Evolutionary conservation across 2,113 vertebrate genomes (phyloP), one percentile per base, ranked within the genome.

Genomic region (Pomatostomus ruficeps): DNA sequence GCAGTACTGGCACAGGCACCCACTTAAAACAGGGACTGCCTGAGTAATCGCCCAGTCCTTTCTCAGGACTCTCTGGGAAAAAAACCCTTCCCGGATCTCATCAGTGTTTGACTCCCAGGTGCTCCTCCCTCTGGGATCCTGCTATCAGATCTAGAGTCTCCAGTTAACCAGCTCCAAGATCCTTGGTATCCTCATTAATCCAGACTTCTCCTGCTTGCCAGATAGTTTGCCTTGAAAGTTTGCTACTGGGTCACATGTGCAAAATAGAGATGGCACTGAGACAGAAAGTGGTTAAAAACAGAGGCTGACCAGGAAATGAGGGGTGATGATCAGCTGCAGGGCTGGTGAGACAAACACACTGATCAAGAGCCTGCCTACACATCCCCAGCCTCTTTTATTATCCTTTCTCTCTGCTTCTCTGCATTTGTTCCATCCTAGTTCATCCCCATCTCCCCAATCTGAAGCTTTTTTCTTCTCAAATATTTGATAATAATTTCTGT

Each of bases 211-310:
- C 36, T 46, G 24, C 38, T 55, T 77, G 19, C 21, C 35, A 61
- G 26, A 14, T 5, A 23, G 11, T 55, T n/a, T 66, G 18, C 29
- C 46, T 46, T 65, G 23, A 90, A 90, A 45, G 19, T 55, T 73
- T 45, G 33, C 20, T 40, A 1, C 40, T 25, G 40, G 4, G 7
- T 51, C 18, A 76, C 10, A 18, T 1, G 3, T 0, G 2, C 11
- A 43, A 28, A 79, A 38, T 6, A 49, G 33, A 49, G 21, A 70
- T 4, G 21, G 36, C 24, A 3, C 2, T 55, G 36, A 54, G 13
- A 40, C 6, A 61, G 7, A 61, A 81, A 57, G 12, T 26, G 16
- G 8, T 71, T 72, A 36, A 81, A 85, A 89, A 26, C 22, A 2
- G 24, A 85, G 19, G 19, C 10, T 38, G 63, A 43, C 7, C 8